Conservation (phyloP, 2,797 vertebrate species). For the Catostomus latipinnis region DNA sequence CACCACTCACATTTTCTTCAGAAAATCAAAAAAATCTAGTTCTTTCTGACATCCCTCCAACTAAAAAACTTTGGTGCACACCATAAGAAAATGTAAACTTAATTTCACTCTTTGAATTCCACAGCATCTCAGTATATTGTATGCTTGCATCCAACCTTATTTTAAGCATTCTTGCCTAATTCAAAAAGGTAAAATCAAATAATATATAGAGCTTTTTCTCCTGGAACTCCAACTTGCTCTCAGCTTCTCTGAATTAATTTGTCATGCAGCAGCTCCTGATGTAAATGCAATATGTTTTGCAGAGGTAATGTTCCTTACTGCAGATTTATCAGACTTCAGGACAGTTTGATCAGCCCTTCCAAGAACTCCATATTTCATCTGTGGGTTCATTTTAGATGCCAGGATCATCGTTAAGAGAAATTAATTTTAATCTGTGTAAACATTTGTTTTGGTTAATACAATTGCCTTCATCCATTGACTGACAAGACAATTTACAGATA, state of each 20-base stretch:
- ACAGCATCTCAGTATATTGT: no score
- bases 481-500: not conserved
- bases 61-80: no score
- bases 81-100: no score
- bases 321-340: slow-evolving; percentile 63
- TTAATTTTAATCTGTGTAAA: slow-evolving; percentile 37
- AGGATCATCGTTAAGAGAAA: slow-evolving; percentile 57
- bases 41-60: no score
- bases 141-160: no score
- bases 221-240: slow-evolving; percentile 49
- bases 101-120: no score
- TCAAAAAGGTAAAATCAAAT: slow-evolving; percentile 40
- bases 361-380: slow-evolving; percentile 64
- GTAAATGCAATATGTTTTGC: slow-evolving; percentile 68
- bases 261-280: slow-evolving; percentile 61
- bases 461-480: slow-evolving; percentile 18
- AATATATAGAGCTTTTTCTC: slow-evolving; percentile 51
- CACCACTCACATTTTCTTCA: no score
- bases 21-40: no score
- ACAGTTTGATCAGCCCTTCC: slow-evolving; percentile 64
- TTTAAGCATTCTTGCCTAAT: slow-evolving; percentile 7
- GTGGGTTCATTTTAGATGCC: slow-evolving; percentile 43
- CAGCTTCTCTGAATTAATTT: slow-evolving; percentile 62
- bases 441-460: slow-evolving; percentile 40
- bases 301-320: slow-evolving; percentile 64